Base-by-base conservation (phyloP, 1,140 invertebrate genomes). In the Homalodisca vitripennis region DNA sequence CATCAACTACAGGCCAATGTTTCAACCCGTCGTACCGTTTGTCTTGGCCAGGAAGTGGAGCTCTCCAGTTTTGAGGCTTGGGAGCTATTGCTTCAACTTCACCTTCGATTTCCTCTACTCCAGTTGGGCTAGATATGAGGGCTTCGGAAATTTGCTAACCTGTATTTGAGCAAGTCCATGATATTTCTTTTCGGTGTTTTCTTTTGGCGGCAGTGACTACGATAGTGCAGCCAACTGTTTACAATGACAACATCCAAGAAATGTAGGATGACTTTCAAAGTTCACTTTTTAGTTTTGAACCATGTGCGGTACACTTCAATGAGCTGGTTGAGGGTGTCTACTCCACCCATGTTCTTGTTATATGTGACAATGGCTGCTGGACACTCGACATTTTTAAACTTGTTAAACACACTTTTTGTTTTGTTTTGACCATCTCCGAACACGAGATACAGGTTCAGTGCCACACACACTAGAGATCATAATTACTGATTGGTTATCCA, bases 341-440 rank as follows among this genome's bases (percentile, higher is more conserved):
- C 72, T 29, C 78, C 77, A 26, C 77, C 76, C 76, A 78, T 78
- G 66, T 63, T 71, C 62, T 74, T 69, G 68, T 79, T 79, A 70
- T 79, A 78, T 48, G 47, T 26, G 34, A 73, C 70, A 0, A 78
- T 63, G 24, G 75, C 72, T 22, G 65, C 65, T 57, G 78, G 77
- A 20, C 73, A 65, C 24, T 47, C 22, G 17, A 78, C 68, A 17
- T 72, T 32, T 22, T 75, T 60, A 32, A 74, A 71, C 67, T 65
- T 66, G n/a, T n/a, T n/a, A n/a, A n/a, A n/a, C n/a, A n/a, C n/a
- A n/a, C n/a, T n/a, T n/a, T n/a, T n/a, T n/a, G n/a, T n/a, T n/a
- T n/a, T n/a, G n/a, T n/a, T n/a, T n/a, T n/a, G n/a, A n/a, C n/a
- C n/a, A n/a, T n/a, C n/a, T n/a, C n/a, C n/a, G n/a, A n/a, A n/a